phyloP scores from a whole-genome alignment of 2,888 invertebrate genomes.

The Lycia hirtaria region DNA sequence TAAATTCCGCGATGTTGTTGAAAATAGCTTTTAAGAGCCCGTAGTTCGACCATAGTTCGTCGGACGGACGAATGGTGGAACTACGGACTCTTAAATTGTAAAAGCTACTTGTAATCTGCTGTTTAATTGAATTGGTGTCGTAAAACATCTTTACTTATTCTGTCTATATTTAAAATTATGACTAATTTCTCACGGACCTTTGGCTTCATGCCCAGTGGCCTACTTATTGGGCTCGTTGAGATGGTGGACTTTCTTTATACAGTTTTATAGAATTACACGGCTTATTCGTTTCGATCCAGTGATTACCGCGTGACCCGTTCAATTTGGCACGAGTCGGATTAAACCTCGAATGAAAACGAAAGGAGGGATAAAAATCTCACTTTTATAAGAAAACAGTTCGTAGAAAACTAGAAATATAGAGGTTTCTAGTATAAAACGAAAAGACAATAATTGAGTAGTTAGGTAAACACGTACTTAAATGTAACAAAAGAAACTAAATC shows the following conservation, averaged over 20 bases:
- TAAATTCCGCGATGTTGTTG: slow-evolving; percentile 3
- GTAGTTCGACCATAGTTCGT: no score
- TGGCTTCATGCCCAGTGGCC: slow-evolving; percentile 28
- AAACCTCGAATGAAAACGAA: slow-evolving; percentile 56
- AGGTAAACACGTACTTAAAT: no score
- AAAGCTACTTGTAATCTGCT: background rate
- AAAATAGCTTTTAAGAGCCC: background rate
- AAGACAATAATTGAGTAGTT: background rate
- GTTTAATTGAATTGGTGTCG: background rate
- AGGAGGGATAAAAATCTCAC: slow-evolving; percentile 39
- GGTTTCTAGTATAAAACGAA: background rate
- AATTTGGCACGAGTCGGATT: slow-evolving; percentile 55
- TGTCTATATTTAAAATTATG: slow-evolving; percentile 8
- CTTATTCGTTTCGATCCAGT: slow-evolving; percentile 65
- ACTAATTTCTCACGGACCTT: slow-evolving; percentile 15
- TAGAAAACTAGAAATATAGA: slow-evolving; percentile 1
- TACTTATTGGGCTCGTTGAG: slow-evolving; percentile 45
- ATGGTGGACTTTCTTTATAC: slow-evolving; percentile 65
- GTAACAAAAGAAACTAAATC: no score
- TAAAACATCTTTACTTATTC: slow-evolving; percentile 7
- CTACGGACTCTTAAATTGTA: no score
- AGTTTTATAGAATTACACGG: slow-evolving; percentile 69
- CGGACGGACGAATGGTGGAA: no score
- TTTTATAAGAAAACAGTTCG: slow-evolving; percentile 6
- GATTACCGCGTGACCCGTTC: slow-evolving; percentile 57